These are phyloP conservation scores for Junonia oenone DNA, from an alignment of 2,888 invertebrate species.

Conservation along the genomic window DNA sequence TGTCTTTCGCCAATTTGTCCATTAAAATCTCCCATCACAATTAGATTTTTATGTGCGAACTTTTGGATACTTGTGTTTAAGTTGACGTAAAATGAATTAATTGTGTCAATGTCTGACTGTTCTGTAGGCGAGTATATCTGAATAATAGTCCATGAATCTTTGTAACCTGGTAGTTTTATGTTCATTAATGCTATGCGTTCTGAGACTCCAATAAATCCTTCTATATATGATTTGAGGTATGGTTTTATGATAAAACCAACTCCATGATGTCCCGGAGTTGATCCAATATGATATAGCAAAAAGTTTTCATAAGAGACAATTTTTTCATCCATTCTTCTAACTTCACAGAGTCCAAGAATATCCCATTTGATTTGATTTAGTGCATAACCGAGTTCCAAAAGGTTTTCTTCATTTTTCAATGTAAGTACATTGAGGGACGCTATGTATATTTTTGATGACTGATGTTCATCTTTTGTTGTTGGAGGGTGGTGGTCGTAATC, in stretches of 20 bases:
- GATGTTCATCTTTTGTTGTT: neutral
- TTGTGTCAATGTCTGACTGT: conserved; percentile 18
- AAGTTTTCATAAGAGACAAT: conserved; percentile 20
- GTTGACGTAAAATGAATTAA: conserved; percentile 21
- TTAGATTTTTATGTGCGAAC: conserved; percentile 17
- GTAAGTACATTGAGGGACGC: neutral
- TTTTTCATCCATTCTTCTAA: conserved; percentile 26
- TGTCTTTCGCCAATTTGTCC: conserved; percentile 24
- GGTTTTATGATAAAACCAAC: neutral
- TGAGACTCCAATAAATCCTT: conserved; percentile 19
- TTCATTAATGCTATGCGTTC: conserved; percentile 33
- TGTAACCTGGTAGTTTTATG: conserved; percentile 30
- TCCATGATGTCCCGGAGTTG: neutral
- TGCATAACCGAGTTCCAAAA: conserved; percentile 22
- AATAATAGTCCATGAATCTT: conserved; percentile 34
- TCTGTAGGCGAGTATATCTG: conserved; percentile 35
- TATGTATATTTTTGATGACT: neutral
- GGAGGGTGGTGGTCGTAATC: neutral
- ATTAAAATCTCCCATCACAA: conserved; percentile 24
- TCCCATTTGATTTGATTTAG: conserved; percentile 26
- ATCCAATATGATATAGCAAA: conserved; percentile 3
- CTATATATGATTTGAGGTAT: neutral
- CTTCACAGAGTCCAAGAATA: conserved; percentile 27
- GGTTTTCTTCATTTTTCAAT: conserved; percentile 24
- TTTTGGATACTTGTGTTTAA: conserved; percentile 22